Percentiles rank a stretch among this genome's conserved stretches.
Conservation (phyloP, 2,797 vertebrate species). For the Oreochromis mossambicus region DNA sequence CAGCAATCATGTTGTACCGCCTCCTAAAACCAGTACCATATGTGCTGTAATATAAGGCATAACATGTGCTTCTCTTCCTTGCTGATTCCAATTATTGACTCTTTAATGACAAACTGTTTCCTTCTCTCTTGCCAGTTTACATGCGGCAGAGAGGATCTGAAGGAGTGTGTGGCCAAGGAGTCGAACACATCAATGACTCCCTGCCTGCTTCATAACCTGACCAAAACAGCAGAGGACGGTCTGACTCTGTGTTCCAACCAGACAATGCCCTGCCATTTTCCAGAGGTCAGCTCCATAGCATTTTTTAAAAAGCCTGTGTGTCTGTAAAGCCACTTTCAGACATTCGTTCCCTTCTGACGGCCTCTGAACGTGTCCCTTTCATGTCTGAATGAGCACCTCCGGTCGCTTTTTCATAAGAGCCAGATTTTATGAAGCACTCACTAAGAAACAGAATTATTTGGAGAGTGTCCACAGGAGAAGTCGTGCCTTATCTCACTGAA, state of each 20-base stretch:
- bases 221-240: slow-evolving; percentile 75
- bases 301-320: background rate
- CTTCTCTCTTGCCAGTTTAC: slow-evolving; percentile 77
- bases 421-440: background rate
- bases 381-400: background rate
- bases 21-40: background rate
- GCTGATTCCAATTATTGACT: background rate
- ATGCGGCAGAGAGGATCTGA: slow-evolving; percentile 81
- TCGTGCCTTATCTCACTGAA: background rate
- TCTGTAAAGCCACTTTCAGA: background rate
- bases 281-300: slow-evolving; percentile 79
- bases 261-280: slow-evolving; percentile 84
- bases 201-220: slow-evolving; percentile 85
- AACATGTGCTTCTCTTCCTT: background rate
- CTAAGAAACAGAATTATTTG: background rate
- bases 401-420: background rate
- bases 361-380: accelerated
- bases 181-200: slow-evolving; percentile 80
- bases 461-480: background rate
- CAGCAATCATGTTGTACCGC: background rate
- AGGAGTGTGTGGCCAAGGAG: slow-evolving; percentile 75
- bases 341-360: background rate
- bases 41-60: background rate
- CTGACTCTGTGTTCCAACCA: slow-evolving; percentile 76
- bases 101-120: background rate